A percentile compares a stretch with the other conserved stretches of the same genome.
These are phyloP conservation scores for Choloepus hoffmanni DNA, from an alignment of 2,113 vertebrate species.

Conservation along the genomic window DNA sequence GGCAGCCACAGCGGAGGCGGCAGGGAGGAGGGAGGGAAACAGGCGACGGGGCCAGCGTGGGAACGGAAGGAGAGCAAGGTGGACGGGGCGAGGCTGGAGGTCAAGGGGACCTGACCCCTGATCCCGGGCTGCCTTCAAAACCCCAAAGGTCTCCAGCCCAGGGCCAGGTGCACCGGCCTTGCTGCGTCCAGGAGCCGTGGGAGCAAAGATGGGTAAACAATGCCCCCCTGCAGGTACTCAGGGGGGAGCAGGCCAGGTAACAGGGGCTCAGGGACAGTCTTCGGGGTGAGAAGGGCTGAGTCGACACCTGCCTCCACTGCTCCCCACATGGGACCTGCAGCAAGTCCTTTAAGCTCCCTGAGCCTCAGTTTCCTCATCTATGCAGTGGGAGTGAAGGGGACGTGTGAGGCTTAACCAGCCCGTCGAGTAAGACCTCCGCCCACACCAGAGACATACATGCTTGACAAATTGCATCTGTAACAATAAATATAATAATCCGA, in stretches of 20 bases:
- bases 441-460: not conserved
- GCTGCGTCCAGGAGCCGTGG: rapidly evolving
- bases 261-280: too few species aligned
- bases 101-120: not conserved
- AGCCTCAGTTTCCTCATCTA: not conserved
- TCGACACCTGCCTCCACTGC: not conserved
- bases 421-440: not conserved
- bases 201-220: not conserved
- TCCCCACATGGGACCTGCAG: too few species aligned
- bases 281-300: not conserved
- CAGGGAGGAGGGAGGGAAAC: too few species aligned
- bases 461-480: too few species aligned
- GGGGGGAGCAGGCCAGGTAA: rapidly evolving
- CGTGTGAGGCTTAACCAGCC: not conserved
- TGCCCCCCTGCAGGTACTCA: not conserved
- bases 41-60: rapidly evolving
- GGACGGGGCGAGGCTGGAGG: too few species aligned
- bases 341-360: not conserved
- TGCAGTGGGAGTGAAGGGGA: not conserved
- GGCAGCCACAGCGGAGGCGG: not conserved
- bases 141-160: too few species aligned
- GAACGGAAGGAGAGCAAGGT: rapidly evolving
- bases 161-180: not conserved
- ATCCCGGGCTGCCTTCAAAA: rapidly evolving
- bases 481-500: not conserved